These are phyloP conservation scores for Heteromurus nitidus DNA, from an alignment of 2,888 invertebrate genomes.

Conservation along the genomic window DNA sequence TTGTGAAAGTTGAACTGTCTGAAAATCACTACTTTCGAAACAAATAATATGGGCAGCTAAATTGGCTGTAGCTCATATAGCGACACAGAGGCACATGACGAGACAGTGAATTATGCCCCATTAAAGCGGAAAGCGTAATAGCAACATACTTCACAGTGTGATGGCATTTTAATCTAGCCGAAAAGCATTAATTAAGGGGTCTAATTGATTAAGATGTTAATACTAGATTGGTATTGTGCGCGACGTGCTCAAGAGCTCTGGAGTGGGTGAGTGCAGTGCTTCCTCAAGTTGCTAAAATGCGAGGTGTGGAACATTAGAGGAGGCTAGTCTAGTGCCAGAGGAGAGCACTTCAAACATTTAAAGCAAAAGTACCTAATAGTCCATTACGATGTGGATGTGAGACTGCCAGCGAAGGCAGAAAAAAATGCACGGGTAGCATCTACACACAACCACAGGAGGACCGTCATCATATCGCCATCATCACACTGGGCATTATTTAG, in stretches of 20 bases:
- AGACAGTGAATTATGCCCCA: too few species aligned
- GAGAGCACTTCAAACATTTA: background rate
- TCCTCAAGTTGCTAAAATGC: background rate
- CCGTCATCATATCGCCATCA: background rate
- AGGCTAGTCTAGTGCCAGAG: background rate
- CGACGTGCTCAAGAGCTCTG: background rate
- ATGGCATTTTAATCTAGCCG: background rate
- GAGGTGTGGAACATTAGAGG: background rate
- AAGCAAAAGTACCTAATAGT: background rate
- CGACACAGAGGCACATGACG: background rate
- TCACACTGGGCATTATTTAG: background rate
- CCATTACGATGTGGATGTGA: background rate
- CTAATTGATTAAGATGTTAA: slow-evolving; percentile 40
- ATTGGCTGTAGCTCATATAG: background rate
- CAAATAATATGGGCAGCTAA: background rate
- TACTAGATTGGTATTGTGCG: slow-evolving; percentile 20
- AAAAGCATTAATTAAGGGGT: slow-evolving; percentile 19
- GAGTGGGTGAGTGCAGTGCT: background rate
- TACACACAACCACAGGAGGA: background rate
- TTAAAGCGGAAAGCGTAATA: background rate
- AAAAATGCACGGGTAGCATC: too few species aligned
- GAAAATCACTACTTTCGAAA: background rate
- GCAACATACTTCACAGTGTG: background rate
- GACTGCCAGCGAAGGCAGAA: too few species aligned
- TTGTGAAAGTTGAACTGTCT: background rate